Evolutionary conservation across 2,797 vertebrate genomes (phyloP).

Genomic region (Arnoldichthys spilopterus): DNA sequence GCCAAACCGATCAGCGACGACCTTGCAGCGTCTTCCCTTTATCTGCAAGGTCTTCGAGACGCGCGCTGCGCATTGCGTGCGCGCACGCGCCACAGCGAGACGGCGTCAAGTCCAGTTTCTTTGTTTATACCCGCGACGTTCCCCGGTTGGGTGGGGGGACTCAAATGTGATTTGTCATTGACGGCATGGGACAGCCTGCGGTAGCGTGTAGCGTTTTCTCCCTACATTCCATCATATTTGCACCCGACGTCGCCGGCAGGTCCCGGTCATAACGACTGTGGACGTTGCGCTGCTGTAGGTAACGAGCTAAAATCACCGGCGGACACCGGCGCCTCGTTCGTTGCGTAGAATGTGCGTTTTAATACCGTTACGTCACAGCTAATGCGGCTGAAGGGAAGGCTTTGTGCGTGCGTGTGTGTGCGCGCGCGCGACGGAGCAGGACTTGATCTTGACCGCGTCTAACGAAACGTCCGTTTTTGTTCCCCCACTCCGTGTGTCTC

Average conservation of each 20-base stretch:
- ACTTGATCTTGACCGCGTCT: slow-evolving; percentile 8
- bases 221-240: slow-evolving; percentile 45
- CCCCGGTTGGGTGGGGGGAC: neutral
- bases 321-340: slow-evolving; percentile 19
- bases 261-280: neutral
- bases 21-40: slow-evolving; percentile 56
- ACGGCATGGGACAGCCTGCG: neutral
- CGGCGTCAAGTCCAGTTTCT: neutral
- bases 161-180: neutral
- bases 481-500: slow-evolving; percentile 43
- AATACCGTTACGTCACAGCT: slow-evolving; percentile 50
- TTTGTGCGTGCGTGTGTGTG: neutral
- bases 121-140: neutral
- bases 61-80: slow-evolving; percentile 61
- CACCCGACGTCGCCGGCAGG: neutral
- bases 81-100: neutral
- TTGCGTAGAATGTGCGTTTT: slow-evolving; percentile 33
- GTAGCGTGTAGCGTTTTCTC: neutral
- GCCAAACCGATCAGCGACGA: slow-evolving; percentile 48
- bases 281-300: neutral
- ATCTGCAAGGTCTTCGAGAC: slow-evolving; percentile 50
- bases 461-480: slow-evolving; percentile 4
- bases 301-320: neutral
- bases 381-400: slow-evolving; percentile 40
- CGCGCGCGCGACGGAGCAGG: no score